Conservation (phyloP, 1,140 invertebrate genomes). For the Drosophila melanogaster region DNA sequence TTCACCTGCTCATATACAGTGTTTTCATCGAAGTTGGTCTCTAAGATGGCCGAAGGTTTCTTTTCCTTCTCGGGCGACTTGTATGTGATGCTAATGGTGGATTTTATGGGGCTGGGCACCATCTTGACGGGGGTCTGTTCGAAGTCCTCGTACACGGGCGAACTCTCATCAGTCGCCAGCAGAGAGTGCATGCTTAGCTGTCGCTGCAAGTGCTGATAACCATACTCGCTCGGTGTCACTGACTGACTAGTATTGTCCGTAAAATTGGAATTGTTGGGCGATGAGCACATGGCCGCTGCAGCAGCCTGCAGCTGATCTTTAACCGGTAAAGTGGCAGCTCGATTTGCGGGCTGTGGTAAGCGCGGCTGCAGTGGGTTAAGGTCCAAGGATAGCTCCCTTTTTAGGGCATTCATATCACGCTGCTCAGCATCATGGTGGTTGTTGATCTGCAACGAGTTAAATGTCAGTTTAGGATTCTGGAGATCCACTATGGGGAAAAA, state of each 20-base stretch:
- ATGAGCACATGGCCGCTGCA: slow-evolving; percentile 45
- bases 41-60: slow-evolving; percentile 60
- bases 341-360: slow-evolving; percentile 46
- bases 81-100: slow-evolving; percentile 89
- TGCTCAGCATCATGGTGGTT: slow-evolving; percentile 58
- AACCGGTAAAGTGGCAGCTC: slow-evolving; percentile 57
- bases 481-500: background rate
- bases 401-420: slow-evolving; percentile 80
- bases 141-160: slow-evolving; percentile 78
- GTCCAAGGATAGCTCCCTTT: slow-evolving; percentile 79
- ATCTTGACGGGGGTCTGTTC: slow-evolving; percentile 74
- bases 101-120: slow-evolving; percentile 86
- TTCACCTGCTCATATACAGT: slow-evolving; percentile 91
- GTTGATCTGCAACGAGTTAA: slow-evolving; percentile 53
- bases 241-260: slow-evolving; percentile 84
- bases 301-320: slow-evolving; percentile 64
- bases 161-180: slow-evolving; percentile 77
- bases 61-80: slow-evolving; percentile 80
- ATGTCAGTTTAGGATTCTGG: background rate
- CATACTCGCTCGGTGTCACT: slow-evolving; percentile 83
- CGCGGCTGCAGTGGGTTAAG: slow-evolving; percentile 64
- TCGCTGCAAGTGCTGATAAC: slow-evolving; percentile 82
- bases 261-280: slow-evolving; percentile 84
- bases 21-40: slow-evolving; percentile 82
- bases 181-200: slow-evolving; percentile 80